phyloP scores from a whole-genome alignment of 2,113 vertebrate genomes.

The Leptobrachium ailaonicum region DNA sequence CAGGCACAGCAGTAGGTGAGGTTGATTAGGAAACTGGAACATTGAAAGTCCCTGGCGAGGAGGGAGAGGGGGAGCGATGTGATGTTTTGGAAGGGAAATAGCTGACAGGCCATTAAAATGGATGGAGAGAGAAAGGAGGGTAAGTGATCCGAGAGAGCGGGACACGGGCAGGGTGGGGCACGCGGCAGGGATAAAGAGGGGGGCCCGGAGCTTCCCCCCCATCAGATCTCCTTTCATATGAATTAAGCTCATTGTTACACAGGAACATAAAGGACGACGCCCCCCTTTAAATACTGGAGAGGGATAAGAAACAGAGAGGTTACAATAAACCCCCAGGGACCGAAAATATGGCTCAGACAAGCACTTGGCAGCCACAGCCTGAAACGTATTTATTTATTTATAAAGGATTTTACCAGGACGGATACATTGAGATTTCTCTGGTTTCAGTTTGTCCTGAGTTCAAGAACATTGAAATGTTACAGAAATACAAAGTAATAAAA shows the following conservation, averaged over 20 bases:
- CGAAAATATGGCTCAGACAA: slow-evolving; percentile 28
- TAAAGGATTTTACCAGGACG: no score
- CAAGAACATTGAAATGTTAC: no score
- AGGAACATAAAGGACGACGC: neutral
- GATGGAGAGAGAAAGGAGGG: neutral
- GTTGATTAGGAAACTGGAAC: neutral
- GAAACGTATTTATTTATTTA: no score
- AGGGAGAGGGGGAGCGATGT: neutral
- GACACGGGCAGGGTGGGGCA: neutral
- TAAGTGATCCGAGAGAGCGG: neutral
- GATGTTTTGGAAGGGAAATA: no score
- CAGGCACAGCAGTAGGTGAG: neutral
- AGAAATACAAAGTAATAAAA: no score
- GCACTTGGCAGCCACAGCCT: neutral
- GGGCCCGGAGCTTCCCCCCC: neutral
- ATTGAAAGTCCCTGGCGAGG: neutral
- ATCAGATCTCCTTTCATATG: slow-evolving; percentile 15
- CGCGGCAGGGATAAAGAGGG: neutral
- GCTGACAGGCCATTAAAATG: neutral
- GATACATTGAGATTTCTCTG: no score
- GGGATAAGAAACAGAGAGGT: slow-evolving; percentile 19
- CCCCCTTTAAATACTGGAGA: slow-evolving; percentile 4
- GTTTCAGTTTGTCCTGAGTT: no score
- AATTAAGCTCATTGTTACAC: slow-evolving; percentile 32
- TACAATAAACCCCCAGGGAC: slow-evolving; percentile 17